Conservation (phyloP, 2,888 invertebrate species). For the Leptinotarsa tumamoca region DNA sequence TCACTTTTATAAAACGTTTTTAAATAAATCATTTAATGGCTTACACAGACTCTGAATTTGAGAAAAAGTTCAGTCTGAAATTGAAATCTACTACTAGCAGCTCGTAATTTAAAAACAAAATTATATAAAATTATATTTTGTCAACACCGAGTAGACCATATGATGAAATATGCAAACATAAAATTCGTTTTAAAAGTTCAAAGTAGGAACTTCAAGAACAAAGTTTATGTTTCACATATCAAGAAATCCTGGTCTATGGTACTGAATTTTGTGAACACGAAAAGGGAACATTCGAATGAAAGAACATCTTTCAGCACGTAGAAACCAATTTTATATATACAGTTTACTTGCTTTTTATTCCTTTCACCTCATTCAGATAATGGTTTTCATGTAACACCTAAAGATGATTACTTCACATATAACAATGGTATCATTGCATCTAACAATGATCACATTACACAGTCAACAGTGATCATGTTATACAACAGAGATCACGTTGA, state of each 20-base stretch:
- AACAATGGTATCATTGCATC: neutral
- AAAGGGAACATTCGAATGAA: neutral
- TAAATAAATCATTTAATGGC: too few relatives aligned
- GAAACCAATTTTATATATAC: too few relatives aligned
- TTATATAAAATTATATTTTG: neutral
- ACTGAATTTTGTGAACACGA: neutral
- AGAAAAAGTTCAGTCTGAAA: too few relatives aligned
- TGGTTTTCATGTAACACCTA: neutral
- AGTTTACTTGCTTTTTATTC: neutral
- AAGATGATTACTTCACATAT: neutral
- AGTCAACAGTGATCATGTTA: neutral
- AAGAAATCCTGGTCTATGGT: neutral
- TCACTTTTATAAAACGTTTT: too few relatives aligned
- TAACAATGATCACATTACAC: neutral
- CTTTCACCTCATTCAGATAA: neutral
- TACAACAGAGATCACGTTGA: neutral
- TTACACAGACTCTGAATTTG: too few relatives aligned
- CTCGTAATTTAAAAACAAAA: too few relatives aligned
- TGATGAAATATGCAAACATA: neutral
- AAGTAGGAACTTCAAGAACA: neutral
- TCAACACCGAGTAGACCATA: neutral
- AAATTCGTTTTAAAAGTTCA: constrained; percentile 25
- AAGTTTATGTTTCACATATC: neutral
- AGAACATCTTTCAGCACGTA: too few relatives aligned
- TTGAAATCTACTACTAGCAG: too few relatives aligned